These are phyloP conservation scores for Cabera pusaria DNA, from an alignment of 2,888 invertebrate species.

Conservation along the genomic window DNA sequence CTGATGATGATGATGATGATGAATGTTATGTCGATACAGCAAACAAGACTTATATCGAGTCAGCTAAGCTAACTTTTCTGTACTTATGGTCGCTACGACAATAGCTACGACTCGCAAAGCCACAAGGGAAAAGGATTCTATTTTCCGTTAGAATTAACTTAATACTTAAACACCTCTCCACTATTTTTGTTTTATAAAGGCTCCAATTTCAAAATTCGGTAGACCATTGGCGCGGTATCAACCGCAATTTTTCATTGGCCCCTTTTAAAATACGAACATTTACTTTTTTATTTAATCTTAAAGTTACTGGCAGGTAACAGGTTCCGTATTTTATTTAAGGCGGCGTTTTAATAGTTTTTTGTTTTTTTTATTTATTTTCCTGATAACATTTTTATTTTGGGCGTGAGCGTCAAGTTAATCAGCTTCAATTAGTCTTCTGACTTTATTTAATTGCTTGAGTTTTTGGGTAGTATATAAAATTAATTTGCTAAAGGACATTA, in stretches of 20 bases:
- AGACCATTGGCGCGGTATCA: constrained; percentile 63
- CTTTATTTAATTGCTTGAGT: constrained; percentile 17
- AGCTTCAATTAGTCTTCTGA: constrained; percentile 20
- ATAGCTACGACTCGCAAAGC: too few species aligned
- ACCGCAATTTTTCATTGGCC: constrained; percentile 68
- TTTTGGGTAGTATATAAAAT: neutral
- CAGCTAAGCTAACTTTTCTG: too few species aligned
- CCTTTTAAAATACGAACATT: constrained; percentile 58
- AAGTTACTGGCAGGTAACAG: constrained; percentile 39
- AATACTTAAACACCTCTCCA: too few species aligned
- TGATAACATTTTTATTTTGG: constrained; percentile 31
- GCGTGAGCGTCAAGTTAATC: constrained; percentile 17
- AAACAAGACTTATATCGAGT: too few species aligned
- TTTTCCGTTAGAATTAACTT: too few species aligned
- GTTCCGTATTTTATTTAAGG: constrained; percentile 41
- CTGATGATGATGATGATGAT: too few species aligned
- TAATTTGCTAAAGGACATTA: neutral
- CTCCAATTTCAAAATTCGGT: constrained; percentile 72
- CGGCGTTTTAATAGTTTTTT: constrained; percentile 34
- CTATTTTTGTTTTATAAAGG: constrained; percentile 38
- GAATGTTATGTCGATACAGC: too few species aligned
- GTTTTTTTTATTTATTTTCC: constrained; percentile 29
- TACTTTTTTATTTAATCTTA: constrained; percentile 39
- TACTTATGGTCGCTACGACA: too few species aligned
- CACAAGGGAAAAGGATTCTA: too few species aligned